Evolutionary conservation across 2,113 vertebrate genomes (phyloP).

Genomic region (Okapia johnstoni): DNA sequence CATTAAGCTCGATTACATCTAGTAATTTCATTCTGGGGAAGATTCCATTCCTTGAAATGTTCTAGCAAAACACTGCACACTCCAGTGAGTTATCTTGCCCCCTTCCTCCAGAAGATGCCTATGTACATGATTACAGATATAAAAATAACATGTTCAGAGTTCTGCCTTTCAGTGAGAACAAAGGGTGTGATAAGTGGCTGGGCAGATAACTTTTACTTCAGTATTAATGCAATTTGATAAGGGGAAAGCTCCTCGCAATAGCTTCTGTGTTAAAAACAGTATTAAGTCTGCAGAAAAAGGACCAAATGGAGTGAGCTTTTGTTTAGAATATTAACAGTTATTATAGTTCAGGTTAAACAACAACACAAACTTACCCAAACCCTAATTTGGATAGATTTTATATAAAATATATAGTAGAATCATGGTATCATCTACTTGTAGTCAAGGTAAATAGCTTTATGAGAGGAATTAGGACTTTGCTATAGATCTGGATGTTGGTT

Average conservation of each 20-base stretch:
- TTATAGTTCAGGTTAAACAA: constrained; percentile 55
- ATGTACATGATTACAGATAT: constrained; percentile 65
- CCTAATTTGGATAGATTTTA: constrained; percentile 61
- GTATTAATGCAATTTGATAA: constrained; percentile 35
- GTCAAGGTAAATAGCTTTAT: constrained; percentile 50
- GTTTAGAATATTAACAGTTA: constrained; percentile 55
- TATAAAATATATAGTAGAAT: constrained; percentile 67
- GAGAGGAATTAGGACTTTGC: constrained; percentile 50
- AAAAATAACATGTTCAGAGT: constrained; percentile 31
- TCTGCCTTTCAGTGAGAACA: constrained; percentile 43
- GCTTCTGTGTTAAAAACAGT: constrained; percentile 59
- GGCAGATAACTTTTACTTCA: constrained; percentile 41
- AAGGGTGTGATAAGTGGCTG: not conserved
- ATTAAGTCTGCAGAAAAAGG: constrained; percentile 38
- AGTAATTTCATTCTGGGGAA: constrained; percentile 39
- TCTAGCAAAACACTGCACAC: constrained; percentile 48
- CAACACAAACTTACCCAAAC: constrained; percentile 58
- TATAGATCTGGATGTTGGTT: constrained; percentile 57
- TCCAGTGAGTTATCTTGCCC: constrained; percentile 19
- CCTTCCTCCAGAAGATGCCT: constrained; percentile 53
- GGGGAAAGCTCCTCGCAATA: constrained; percentile 46
- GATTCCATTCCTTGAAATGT: constrained; percentile 49
- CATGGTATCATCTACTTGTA: constrained; percentile 48
- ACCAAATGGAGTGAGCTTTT: constrained; percentile 37
- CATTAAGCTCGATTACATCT: not conserved